phyloP scores from a whole-genome alignment of 1,140 invertebrate species.

The Zaprionus inermis region DNA sequence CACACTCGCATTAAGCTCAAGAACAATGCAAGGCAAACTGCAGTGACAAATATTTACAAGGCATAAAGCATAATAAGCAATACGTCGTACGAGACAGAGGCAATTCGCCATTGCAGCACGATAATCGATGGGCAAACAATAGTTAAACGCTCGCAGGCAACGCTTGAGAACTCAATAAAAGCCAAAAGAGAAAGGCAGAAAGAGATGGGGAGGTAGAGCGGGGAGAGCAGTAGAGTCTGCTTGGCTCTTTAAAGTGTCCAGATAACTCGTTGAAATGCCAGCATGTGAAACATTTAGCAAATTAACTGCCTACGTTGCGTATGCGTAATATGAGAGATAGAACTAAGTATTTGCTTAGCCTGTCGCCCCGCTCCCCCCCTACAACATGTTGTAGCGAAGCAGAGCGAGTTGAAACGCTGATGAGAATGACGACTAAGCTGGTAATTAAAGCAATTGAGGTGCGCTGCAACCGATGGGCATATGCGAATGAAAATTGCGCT shows the following conservation, averaged over 20 bases:
- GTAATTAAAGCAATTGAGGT: constrained; percentile 44
- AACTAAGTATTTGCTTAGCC: constrained; percentile 69
- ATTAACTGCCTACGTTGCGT: constrained; percentile 78
- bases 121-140: constrained; percentile 58
- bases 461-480: not conserved
- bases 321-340: constrained; percentile 61
- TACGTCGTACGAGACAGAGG: constrained; percentile 15
- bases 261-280: constrained; percentile 77
- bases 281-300: constrained; percentile 74
- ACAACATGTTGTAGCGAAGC: not conserved
- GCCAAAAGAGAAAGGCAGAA: not conserved
- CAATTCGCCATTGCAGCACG: constrained; percentile 21
- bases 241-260: constrained; percentile 41
- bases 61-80: constrained; percentile 62
- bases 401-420: constrained; percentile 4
- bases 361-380: too few relatives aligned
- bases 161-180: constrained; percentile 52
- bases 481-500: constrained; percentile 27
- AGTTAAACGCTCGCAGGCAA: constrained; percentile 20
- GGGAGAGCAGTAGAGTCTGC: too few relatives aligned
- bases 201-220: too few relatives aligned
- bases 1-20: constrained; percentile 1
- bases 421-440: constrained; percentile 43
- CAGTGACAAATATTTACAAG: constrained; percentile 65
- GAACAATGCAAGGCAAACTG: constrained; percentile 7